These are phyloP conservation scores for Andrena trimmerana DNA, from an alignment of 2,888 invertebrate species.

Conservation along the genomic window DNA sequence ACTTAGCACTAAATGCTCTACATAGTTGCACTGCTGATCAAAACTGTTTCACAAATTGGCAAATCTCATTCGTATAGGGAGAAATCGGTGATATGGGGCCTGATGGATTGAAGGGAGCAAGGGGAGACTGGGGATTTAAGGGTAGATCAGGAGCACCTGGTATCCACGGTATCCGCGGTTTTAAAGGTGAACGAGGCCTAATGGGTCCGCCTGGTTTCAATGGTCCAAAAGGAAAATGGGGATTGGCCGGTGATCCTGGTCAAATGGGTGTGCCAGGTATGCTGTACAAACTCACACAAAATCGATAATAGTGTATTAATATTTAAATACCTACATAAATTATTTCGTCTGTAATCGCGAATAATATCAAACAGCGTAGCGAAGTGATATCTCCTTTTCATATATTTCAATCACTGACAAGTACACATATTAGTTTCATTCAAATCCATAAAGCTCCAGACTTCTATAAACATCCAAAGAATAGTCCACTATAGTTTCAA, in stretches of 20 bases:
- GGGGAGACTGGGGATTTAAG: conserved; percentile 86
- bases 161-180: conserved; percentile 85
- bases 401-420: no score
- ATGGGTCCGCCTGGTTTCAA: conserved; percentile 83
- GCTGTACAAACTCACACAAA: neutral
- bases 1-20: no score
- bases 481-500: no score
- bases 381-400: no score
- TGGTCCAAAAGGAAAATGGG: conserved; percentile 84
- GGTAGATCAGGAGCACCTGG: conserved; percentile 79
- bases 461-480: no score
- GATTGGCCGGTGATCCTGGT: conserved; percentile 85
- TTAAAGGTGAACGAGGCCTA: conserved; percentile 86
- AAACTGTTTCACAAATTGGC: neutral
- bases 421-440: no score
- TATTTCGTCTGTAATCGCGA: no score
- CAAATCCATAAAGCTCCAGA: no score
- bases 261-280: conserved; percentile 86
- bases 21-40: neutral
- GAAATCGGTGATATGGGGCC: conserved; percentile 82
- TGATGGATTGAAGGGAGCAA: conserved; percentile 88
- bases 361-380: no score
- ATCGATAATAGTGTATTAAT: neutral
- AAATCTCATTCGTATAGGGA: conserved; percentile 74
- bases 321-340: neutral